Evolutionary conservation across 2,888 invertebrate genomes (phyloP).

Genomic region (Pseudolycoriella hygida): DNA sequence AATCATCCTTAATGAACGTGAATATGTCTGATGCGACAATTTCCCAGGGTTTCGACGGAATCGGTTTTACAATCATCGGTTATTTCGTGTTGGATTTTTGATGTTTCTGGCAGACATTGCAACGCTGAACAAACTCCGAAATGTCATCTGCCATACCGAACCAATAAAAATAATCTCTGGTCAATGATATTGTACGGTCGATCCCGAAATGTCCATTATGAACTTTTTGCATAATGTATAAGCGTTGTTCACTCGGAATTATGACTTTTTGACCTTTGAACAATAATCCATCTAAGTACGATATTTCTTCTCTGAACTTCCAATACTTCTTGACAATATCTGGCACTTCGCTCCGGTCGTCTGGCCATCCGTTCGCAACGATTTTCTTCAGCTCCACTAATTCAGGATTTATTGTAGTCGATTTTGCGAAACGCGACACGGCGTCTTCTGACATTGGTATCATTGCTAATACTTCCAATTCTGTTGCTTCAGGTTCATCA

Average conservation of each 20-base stretch:
- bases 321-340: not conserved
- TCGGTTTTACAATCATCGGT: not conserved
- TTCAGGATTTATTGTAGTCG: conserved; percentile 11
- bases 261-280: conserved; percentile 1
- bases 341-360: conserved; percentile 7
- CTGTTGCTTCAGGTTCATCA: conserved; percentile 8
- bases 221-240: not conserved
- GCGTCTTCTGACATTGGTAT: conserved; percentile 8
- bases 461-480: conserved; percentile 7
- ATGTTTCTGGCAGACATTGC: conserved; percentile 10
- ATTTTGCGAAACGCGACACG: conserved; percentile 3
- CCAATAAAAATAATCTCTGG: conserved; percentile 11
- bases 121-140: conserved; percentile 8
- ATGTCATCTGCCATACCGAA: conserved; percentile 10
- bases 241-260: not conserved
- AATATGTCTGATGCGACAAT: not conserved
- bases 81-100: conserved; percentile 7
- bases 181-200: conserved; percentile 9
- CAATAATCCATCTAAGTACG: not conserved
- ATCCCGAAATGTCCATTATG: conserved; percentile 1
- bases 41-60: not conserved
- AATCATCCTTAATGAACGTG: conserved; percentile 13
- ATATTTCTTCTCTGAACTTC: not conserved
- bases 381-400: conserved; percentile 12
- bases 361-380: conserved; percentile 15